These are phyloP conservation scores for Pemphigus obesinymphae DNA, from an alignment of 1,140 invertebrate species.

Conservation along the genomic window DNA sequence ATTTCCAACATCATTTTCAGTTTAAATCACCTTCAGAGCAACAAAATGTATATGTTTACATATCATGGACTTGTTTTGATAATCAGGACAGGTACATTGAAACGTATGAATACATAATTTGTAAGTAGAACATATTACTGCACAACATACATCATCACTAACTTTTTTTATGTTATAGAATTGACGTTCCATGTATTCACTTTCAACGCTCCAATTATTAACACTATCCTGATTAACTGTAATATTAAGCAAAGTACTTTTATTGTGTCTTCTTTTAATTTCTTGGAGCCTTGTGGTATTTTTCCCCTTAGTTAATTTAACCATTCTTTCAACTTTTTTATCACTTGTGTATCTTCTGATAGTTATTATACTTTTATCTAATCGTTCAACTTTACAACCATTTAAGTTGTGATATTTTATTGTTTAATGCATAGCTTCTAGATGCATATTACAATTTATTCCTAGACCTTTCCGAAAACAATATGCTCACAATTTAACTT, in stretches of 20 bases:
- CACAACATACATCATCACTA: background rate
- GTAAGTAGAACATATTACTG: background rate
- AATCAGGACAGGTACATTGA: background rate
- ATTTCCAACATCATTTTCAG: background rate
- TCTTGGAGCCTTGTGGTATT: background rate
- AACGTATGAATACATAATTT: background rate
- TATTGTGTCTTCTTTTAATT: no score
- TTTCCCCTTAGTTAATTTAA: background rate
- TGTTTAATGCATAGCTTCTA: background rate
- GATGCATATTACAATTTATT: background rate
- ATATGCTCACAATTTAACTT: background rate
- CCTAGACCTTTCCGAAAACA: background rate
- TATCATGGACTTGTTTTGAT: background rate
- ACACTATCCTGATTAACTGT: background rate
- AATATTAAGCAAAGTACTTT: background rate
- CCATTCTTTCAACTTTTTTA: background rate
- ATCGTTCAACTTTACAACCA: background rate
- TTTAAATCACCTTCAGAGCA: background rate
- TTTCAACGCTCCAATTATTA: background rate
- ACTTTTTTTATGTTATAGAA: background rate
- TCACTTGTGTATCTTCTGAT: background rate
- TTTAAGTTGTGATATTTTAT: constrained; percentile 1
- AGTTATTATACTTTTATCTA: background rate
- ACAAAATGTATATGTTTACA: background rate
- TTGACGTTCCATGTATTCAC: background rate